phyloP scores from a whole-genome alignment of 2,113 vertebrate genomes.

The Ameiurus melas region DNA sequence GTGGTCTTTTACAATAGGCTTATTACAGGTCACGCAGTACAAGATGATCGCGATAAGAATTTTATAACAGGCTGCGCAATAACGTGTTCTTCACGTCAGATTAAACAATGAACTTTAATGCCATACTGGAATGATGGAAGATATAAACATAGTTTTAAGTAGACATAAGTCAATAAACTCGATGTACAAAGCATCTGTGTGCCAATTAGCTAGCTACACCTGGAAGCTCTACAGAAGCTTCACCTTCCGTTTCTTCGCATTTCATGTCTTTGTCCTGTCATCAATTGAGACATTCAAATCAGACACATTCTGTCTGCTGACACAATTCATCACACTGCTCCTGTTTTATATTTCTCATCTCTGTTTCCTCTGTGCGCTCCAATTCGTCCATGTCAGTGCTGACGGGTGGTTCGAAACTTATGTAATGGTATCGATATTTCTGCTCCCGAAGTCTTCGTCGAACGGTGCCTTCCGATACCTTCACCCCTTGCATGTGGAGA shows the following conservation, averaged over 20 bases:
- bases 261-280: too few species aligned
- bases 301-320: neutral
- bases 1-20: neutral
- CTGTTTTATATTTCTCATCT: neutral
- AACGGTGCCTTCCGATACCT: neutral
- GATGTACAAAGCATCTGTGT: neutral
- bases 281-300: neutral
- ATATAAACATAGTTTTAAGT: neutral
- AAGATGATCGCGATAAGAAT: neutral
- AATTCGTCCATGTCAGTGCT: neutral
- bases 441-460: neutral
- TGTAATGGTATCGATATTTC: constrained; percentile 9
- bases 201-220: neutral
- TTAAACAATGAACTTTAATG: neutral
- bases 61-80: neutral
- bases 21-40: neutral
- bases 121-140: neutral
- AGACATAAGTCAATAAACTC: neutral
- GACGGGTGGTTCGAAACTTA: neutral
- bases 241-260: neutral
- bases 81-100: too few species aligned
- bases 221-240: neutral
- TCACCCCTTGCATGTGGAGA: neutral
- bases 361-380: neutral
- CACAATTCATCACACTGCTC: neutral